A percentile compares a stretch with the other conserved stretches of the same genome.
Evolutionary conservation across 1,140 invertebrate species (phyloP).

Genomic region (Drosophila arawakana): DNA sequence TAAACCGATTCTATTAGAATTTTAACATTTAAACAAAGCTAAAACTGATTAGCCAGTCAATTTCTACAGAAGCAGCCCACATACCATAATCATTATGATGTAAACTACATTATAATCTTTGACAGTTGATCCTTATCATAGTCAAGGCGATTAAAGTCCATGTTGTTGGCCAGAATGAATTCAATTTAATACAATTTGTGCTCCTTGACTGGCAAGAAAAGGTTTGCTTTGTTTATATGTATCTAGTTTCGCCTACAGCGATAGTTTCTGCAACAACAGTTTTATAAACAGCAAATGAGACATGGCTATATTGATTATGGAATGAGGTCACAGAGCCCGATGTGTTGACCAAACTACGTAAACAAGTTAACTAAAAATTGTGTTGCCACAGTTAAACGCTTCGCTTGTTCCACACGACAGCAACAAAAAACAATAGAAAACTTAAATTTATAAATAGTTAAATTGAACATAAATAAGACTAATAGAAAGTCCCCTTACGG

Average conservation of each 20-base stretch:
- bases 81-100: not conserved
- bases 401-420: not conserved
- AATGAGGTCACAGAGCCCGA: slow-evolving; percentile 21
- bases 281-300: slow-evolving; percentile 2
- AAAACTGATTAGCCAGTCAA: not conserved
- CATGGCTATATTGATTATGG: slow-evolving; percentile 24
- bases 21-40: not conserved
- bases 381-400: slow-evolving; percentile 13
- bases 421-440: not conserved
- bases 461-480: slow-evolving; percentile 9
- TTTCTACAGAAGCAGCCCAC: too few relatives aligned
- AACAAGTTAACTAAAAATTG: slow-evolving; percentile 29
- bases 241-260: too few relatives aligned
- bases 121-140: not conserved
- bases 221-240: not conserved
- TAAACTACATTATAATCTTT: not conserved
- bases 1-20: not conserved
- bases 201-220: slow-evolving; percentile 5
- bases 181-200: slow-evolving; percentile 21
- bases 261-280: not conserved
- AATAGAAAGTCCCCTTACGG: not conserved
- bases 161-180: not conserved
- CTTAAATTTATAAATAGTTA: slow-evolving; percentile 13
- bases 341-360: slow-evolving; percentile 16
- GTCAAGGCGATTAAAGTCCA: not conserved